phyloP scores from a whole-genome alignment of 2,797 vertebrate genomes.

The Silurus lanzhouensis region DNA sequence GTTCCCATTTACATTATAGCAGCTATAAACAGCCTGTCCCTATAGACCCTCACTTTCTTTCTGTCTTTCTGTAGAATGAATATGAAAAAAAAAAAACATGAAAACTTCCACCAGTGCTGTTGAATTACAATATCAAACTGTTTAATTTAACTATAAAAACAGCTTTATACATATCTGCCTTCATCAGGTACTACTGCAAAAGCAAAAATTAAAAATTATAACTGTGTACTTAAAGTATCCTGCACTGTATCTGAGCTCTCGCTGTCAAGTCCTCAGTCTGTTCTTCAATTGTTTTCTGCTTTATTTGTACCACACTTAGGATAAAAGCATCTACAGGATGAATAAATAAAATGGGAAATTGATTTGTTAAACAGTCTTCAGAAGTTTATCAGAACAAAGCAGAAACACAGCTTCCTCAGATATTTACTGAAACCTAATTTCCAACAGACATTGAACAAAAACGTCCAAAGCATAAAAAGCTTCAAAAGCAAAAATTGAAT shows the following conservation, averaged over 20 bases:
- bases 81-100: too few relatives aligned
- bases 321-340: background rate
- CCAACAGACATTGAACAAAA: background rate
- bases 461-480: background rate
- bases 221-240: background rate
- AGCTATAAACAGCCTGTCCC: background rate
- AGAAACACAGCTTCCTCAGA: slow-evolving; percentile 3
- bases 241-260: background rate
- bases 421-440: slow-evolving; percentile 13
- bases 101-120: background rate
- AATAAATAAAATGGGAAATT: slow-evolving; percentile 9
- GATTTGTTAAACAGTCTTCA: background rate
- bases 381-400: slow-evolving; percentile 2
- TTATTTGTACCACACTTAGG: background rate
- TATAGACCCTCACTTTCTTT: too few relatives aligned
- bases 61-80: too few relatives aligned
- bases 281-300: background rate
- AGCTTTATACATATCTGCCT: too few relatives aligned
- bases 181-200: background rate
- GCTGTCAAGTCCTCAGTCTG: background rate
- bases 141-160: background rate
- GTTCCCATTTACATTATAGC: background rate
- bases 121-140: background rate
- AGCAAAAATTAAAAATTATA: background rate
- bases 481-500: background rate